These are phyloP conservation scores for Vollenhovia emeryi DNA, from an alignment of 1,140 invertebrate genomes.

Conservation along the genomic window DNA sequence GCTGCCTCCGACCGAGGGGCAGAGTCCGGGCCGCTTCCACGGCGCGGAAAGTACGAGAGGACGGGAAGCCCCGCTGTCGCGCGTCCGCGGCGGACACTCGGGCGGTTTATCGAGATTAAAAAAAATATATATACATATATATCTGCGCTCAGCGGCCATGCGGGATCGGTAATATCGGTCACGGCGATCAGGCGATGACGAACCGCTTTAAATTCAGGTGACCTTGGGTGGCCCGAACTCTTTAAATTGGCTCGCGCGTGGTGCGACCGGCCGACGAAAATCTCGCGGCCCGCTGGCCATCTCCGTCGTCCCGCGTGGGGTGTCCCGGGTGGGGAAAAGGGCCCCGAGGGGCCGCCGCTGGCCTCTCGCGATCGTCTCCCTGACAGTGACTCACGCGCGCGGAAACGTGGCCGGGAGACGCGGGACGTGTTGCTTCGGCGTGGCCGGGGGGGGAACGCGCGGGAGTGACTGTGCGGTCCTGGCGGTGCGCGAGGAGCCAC, in stretches of 20 bases:
- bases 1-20: no score
- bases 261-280: no score
- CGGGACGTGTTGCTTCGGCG: slow-evolving; percentile 22
- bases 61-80: not conserved
- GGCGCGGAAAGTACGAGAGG: not conserved
- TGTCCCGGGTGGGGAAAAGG: no score
- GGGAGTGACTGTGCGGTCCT: not conserved
- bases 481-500: not conserved
- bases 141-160: not conserved
- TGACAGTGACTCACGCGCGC: slow-evolving; percentile 78
- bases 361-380: no score
- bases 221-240: slow-evolving; percentile 31
- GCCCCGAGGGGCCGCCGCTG: no score
- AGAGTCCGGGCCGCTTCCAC: no score
- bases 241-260: slow-evolving; percentile 30
- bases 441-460: not conserved
- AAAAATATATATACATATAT: no score
- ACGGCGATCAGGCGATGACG: slow-evolving; percentile 17
- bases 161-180: not conserved
- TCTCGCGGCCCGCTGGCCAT: not conserved
- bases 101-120: not conserved
- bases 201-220: slow-evolving; percentile 43
- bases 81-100: no score
- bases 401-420: slow-evolving; percentile 67
- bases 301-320: no score